Conservation (phyloP, 2,797 vertebrate genomes). For the Gila robusta region DNA sequence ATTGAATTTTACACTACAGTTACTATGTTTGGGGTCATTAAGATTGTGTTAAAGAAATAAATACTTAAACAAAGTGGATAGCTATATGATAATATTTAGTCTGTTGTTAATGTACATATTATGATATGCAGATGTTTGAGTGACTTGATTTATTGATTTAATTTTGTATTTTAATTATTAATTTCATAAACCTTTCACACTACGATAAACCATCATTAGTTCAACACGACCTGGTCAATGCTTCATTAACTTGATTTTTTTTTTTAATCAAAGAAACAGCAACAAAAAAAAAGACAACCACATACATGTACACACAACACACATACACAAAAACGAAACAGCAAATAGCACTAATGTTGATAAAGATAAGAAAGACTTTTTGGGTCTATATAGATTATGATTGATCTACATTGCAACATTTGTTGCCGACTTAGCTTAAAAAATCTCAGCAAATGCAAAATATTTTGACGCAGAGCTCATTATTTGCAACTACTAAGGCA, state of each 20-base stretch:
- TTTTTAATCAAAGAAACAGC: not conserved
- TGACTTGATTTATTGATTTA: not conserved
- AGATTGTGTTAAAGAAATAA: no score
- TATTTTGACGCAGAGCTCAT: not conserved
- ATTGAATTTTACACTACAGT: not conserved
- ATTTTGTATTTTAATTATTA: not conserved
- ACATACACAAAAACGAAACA: not conserved
- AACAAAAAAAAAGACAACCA: not conserved
- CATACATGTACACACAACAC: not conserved
- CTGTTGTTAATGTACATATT: no score
- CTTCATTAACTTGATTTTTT: not conserved
- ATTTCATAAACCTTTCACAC: not conserved
- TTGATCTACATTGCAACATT: constrained; percentile 3
- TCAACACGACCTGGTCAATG: not conserved
- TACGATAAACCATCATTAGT: not conserved
- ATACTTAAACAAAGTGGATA: no score
- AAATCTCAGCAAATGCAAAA: not conserved
- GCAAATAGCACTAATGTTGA: not conserved
- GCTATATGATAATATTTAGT: no score
- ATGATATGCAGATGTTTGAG: no score
- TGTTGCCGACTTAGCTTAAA: not conserved
- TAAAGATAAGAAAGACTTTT: not conserved
- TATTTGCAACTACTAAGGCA: not conserved
- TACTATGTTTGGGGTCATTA: not conserved
- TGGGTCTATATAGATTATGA: constrained; percentile 3